Conservation (phyloP, 2,888 invertebrate genomes). For the Drosophila borealis region DNA sequence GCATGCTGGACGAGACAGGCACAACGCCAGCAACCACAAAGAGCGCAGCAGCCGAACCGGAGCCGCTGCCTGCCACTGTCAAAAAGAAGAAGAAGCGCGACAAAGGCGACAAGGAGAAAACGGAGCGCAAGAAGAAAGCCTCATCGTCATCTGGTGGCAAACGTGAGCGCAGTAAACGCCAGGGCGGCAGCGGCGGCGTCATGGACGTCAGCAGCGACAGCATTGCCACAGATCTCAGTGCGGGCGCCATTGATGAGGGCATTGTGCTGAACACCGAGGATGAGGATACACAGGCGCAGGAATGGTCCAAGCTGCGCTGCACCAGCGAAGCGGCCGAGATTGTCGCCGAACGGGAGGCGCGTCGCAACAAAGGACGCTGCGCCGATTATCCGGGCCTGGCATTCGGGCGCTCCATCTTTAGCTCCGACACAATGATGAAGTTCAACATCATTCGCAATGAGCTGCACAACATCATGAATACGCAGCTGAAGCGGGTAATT, state of each 20-base stretch:
- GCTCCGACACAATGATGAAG: constrained; percentile 99
- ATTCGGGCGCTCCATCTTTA: constrained; percentile 96
- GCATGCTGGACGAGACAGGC: constrained; percentile 79
- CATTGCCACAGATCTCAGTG: constrained; percentile 69
- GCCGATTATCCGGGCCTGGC: constrained; percentile 97
- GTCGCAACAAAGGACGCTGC: constrained; percentile 91
- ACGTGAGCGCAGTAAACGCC: constrained; percentile 74
- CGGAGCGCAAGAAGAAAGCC: constrained; percentile 75
- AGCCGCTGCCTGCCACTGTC: constrained; percentile 13
- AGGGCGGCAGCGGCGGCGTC: constrained; percentile 19
- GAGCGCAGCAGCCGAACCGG: constrained; percentile 7
- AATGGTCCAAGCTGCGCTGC: constrained; percentile 93
- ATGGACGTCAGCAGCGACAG: constrained; percentile 73
- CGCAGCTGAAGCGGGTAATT: constrained; percentile 97
- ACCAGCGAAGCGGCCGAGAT: constrained; percentile 95
- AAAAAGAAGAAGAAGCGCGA: constrained; percentile 74
- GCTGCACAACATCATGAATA: constrained; percentile 98
- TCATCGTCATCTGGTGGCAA: constrained; percentile 44
- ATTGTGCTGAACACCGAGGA: constrained; percentile 86
- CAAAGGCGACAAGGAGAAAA: constrained; percentile 71
- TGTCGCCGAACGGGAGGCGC: constrained; percentile 92
- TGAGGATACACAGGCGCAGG: constrained; percentile 92
- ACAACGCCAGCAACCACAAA: constrained; percentile 26
- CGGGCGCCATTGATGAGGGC: constrained; percentile 85
- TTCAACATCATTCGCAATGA: constrained; percentile 98